phyloP scores from a whole-genome alignment of 2,113 vertebrate species.

The Zingel zingel region DNA sequence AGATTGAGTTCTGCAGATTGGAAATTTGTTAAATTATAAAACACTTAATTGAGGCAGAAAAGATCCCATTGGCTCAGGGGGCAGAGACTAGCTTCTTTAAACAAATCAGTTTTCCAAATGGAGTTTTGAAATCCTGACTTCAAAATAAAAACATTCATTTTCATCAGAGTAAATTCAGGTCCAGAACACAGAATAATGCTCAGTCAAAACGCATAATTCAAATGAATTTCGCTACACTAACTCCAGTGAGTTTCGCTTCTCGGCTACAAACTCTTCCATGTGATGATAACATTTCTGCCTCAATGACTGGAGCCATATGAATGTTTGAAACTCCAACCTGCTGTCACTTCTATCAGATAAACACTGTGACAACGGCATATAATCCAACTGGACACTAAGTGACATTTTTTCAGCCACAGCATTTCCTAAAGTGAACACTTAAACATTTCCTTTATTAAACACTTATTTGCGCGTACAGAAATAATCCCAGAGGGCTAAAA shows the following conservation, averaged over 20 bases:
- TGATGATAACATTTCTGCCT: constrained; percentile 6
- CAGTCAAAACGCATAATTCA: background rate
- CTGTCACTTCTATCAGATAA: background rate
- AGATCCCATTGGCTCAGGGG: background rate
- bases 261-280: background rate
- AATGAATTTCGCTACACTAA: background rate
- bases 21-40: background rate
- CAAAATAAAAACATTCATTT: background rate
- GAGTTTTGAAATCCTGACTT: background rate
- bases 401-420: constrained; percentile 18
- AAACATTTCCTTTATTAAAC: background rate
- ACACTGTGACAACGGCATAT: background rate
- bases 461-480: constrained; percentile 17
- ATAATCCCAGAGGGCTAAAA: background rate
- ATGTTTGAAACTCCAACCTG: constrained; percentile 1
- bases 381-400: background rate
- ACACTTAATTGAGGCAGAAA: constrained; percentile 1
- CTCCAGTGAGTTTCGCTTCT: background rate
- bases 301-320: background rate
- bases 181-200: background rate
- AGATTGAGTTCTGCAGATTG: constrained; percentile 13
- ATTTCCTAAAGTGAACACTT: constrained; percentile 16
- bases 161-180: background rate
- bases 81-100: background rate
- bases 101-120: background rate